phyloP scores from a whole-genome alignment of 2,113 vertebrate species.

The Labeo rohita region DNA sequence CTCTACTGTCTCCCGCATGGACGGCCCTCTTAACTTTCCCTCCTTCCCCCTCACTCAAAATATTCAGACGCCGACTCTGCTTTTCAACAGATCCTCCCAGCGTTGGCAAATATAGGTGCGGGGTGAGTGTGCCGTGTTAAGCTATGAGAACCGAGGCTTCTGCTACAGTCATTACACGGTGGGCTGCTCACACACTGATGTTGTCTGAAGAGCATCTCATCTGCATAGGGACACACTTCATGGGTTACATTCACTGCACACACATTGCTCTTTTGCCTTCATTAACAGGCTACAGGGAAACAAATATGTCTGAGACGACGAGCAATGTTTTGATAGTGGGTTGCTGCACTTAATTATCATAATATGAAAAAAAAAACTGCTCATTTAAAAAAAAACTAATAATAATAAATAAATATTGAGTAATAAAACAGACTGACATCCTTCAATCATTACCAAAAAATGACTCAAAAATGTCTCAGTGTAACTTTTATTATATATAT shows the following conservation, averaged over 20 bases:
- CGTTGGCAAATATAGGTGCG: constrained; percentile 64
- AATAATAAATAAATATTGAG: no score
- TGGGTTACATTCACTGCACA: constrained; percentile 64
- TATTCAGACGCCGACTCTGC: constrained; percentile 70
- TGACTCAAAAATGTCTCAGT: no score
- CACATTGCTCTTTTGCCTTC: constrained; percentile 53
- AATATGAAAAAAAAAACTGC: background rate
- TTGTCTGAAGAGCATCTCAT: constrained; percentile 76
- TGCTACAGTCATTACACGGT: constrained; percentile 79
- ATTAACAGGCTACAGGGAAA: constrained; percentile 35
- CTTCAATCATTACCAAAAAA: background rate
- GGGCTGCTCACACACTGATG: constrained; percentile 81
- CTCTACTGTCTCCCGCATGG: constrained; percentile 51
- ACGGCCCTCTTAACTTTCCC: constrained; percentile 49
- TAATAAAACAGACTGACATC: background rate
- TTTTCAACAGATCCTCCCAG: constrained; percentile 49
- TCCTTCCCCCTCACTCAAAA: constrained; percentile 64
- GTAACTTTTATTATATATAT: no score
- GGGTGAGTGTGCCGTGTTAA: constrained; percentile 76
- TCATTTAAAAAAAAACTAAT: background rate
- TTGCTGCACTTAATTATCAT: background rate
- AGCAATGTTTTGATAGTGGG: constrained; percentile 21
- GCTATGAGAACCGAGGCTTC: constrained; percentile 80
- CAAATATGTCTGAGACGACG: background rate
- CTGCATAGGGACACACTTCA: constrained; percentile 59